These are phyloP conservation scores for Harmothoe impar DNA, from an alignment of 2,888 invertebrate genomes.

Conservation along the genomic window DNA sequence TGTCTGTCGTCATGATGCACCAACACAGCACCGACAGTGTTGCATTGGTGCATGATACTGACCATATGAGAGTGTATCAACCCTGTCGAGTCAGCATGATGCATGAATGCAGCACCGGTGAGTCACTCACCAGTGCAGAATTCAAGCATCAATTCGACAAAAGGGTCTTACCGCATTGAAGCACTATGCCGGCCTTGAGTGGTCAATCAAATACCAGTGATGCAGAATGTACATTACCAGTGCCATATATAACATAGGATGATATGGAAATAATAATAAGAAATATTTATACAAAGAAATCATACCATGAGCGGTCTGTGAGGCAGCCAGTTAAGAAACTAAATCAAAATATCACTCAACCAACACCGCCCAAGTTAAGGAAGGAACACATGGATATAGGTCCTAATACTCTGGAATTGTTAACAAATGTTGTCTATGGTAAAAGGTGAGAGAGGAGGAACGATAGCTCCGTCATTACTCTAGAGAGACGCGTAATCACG, in stretches of 20 bases:
- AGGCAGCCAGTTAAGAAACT: conserved; percentile 53
- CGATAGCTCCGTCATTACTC: neutral
- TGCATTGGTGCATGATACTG: too few relatives aligned
- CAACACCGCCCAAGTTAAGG: conserved; percentile 48
- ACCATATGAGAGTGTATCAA: too few relatives aligned
- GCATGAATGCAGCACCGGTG: too few relatives aligned
- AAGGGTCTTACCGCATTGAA: too few relatives aligned
- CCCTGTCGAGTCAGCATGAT: too few relatives aligned
- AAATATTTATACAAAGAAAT: neutral
- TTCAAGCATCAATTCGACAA: too few relatives aligned
- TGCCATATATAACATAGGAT: conserved; percentile 23
- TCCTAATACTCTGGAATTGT: conserved; percentile 7
- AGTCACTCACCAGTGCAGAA: too few relatives aligned
- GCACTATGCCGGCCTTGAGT: neutral
- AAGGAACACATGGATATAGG: neutral
- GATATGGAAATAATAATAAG: neutral
- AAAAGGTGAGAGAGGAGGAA: neutral
- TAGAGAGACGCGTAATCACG: neutral
- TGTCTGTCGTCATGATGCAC: too few relatives aligned
- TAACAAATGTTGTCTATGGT: neutral
- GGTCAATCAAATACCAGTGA: neutral
- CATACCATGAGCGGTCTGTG: neutral
- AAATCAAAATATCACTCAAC: conserved; percentile 47
- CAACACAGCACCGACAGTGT: too few relatives aligned
- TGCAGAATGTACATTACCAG: neutral